Evolutionary conservation across 2,113 vertebrate species (phyloP).

Genomic region (Apodemus speciosus): DNA sequence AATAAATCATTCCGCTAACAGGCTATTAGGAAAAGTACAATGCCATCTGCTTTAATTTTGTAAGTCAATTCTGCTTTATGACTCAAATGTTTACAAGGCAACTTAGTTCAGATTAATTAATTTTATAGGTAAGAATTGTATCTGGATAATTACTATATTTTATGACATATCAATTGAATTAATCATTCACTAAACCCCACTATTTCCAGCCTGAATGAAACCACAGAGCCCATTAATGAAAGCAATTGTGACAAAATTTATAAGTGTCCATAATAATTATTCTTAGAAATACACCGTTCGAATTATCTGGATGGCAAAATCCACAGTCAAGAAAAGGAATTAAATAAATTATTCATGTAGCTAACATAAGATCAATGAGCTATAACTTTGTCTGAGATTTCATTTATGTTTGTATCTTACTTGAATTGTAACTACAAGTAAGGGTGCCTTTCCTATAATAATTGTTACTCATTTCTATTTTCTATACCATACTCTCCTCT

Average conservation of each 20-base stretch:
- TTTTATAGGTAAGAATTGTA: slow-evolving; percentile 55
- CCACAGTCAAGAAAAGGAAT: slow-evolving; percentile 52
- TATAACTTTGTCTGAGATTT: background rate
- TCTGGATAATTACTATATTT: slow-evolving; percentile 10
- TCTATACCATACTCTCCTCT: background rate
- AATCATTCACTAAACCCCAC: slow-evolving; percentile 62
- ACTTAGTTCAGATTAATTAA: slow-evolving; percentile 65
- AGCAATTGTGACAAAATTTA: slow-evolving; percentile 51
- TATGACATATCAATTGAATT: slow-evolving; percentile 47
- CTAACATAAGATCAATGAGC: background rate
- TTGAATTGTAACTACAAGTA: background rate
- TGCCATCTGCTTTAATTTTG: slow-evolving; percentile 34
- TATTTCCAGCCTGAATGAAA: slow-evolving; percentile 36
- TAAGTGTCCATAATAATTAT: background rate
- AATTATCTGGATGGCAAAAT: slow-evolving; percentile 39
- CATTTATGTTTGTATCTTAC: background rate
- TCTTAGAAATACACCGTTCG: background rate
- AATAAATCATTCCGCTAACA: slow-evolving; percentile 14
- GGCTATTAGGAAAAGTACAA: slow-evolving; percentile 43
- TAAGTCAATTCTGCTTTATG: slow-evolving; percentile 45
- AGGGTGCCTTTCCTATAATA: background rate
- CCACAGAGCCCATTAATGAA: background rate
- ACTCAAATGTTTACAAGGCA: slow-evolving; percentile 60
- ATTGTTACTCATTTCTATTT: background rate
- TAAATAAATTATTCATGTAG: slow-evolving; percentile 28